phyloP scores from a whole-genome alignment of 2,888 invertebrate species.

The Tenthredo mesomela region DNA sequence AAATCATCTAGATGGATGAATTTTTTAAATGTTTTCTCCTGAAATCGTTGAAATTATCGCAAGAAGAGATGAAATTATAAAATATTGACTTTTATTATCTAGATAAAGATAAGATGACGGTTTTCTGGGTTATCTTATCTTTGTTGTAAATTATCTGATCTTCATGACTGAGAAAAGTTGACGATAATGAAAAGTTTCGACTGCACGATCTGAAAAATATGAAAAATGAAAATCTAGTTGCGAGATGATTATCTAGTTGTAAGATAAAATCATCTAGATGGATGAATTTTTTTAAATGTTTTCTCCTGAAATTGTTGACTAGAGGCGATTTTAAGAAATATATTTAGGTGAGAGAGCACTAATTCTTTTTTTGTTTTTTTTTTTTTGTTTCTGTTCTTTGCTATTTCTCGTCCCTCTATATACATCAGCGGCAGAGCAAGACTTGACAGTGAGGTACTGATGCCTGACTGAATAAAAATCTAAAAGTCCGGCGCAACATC shows the following conservation, averaged over 20 bases:
- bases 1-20: too few species aligned
- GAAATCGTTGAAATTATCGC: not conserved
- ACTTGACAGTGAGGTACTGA: constrained; percentile 39
- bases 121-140: not conserved
- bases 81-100: not conserved
- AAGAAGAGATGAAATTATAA: not conserved
- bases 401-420: not conserved
- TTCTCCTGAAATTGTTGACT: not conserved
- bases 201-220: not conserved
- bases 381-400: not conserved
- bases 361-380: not conserved
- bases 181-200: too few species aligned
- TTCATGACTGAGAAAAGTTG: not conserved
- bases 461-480: constrained; percentile 26
- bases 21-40: too few species aligned
- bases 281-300: not conserved
- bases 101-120: not conserved
- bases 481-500: constrained; percentile 29
- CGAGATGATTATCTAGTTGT: not conserved
- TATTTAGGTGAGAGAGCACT: not conserved
- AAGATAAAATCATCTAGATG: not conserved
- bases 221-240: not conserved
- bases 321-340: not conserved
- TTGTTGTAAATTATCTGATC: not conserved
- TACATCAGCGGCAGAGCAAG: not conserved